These are phyloP conservation scores for Monodelphis domestica DNA, from an alignment of 2,797 vertebrate genomes.

Conservation along the genomic window DNA sequence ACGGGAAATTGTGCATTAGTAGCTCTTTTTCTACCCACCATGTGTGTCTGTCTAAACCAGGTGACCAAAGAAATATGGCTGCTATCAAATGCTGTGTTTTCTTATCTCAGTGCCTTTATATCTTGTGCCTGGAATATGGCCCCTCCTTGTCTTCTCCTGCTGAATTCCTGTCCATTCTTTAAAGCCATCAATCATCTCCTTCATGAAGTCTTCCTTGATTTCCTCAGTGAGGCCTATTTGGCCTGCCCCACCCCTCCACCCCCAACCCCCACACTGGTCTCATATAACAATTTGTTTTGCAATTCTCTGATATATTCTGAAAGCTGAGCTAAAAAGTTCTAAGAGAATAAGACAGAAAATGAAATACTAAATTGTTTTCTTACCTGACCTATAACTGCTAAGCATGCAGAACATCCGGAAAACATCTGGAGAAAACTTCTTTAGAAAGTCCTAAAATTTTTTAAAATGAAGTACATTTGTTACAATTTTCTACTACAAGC, in stretches of 20 bases:
- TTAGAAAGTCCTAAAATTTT: slow-evolving; percentile 90
- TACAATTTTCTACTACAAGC: background rate
- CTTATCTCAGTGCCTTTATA: background rate
- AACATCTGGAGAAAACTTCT: slow-evolving; percentile 89
- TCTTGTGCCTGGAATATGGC: background rate
- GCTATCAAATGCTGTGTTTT: background rate
- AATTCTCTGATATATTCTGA: background rate
- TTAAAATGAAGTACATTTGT: background rate
- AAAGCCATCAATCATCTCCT: background rate
- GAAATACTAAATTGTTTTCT: slow-evolving; percentile 29
- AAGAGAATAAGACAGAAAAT: background rate
- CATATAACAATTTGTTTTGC: background rate
- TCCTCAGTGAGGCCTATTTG: background rate
- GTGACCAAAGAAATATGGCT: background rate
- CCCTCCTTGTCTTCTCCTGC: background rate
- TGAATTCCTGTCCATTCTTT: background rate
- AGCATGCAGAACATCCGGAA: slow-evolving; percentile 96
- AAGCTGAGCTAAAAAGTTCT: background rate
- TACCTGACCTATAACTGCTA: slow-evolving; percentile 94
- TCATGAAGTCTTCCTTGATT: background rate
- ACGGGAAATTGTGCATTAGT: background rate
- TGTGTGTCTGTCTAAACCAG: background rate
- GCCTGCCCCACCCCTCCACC: background rate
- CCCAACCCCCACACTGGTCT: too few species aligned
- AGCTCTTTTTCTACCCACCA: background rate